phyloP scores from a whole-genome alignment of 2,888 invertebrate genomes.

The Lasius platythorax region DNA sequence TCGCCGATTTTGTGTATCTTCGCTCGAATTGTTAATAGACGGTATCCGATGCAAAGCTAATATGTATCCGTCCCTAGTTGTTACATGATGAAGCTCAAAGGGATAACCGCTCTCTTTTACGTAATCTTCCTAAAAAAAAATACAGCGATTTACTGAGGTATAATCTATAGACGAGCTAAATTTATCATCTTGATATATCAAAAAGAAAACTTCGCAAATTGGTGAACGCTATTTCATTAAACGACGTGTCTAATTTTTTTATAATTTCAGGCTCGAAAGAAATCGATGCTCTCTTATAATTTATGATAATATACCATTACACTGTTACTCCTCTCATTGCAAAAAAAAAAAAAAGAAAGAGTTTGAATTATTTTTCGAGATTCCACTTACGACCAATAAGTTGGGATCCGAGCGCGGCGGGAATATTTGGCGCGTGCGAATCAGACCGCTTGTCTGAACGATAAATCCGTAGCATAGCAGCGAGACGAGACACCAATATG shows the following conservation, averaged over 20 bases:
- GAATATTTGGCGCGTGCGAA: not conserved
- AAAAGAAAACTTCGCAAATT: not conserved
- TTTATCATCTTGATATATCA: slow-evolving; percentile 3
- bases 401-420: slow-evolving; percentile 4
- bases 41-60: slow-evolving; percentile 61
- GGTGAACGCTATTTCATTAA: not conserved
- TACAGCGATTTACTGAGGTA: not conserved
- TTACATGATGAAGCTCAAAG: slow-evolving; percentile 57
- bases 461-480: slow-evolving; percentile 20
- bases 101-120: slow-evolving; percentile 51
- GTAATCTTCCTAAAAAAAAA: slow-evolving; percentile 42
- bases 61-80: slow-evolving; percentile 62
- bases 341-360: not conserved
- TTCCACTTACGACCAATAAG: slow-evolving; percentile 32
- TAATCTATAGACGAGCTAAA: not conserved
- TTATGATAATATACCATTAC: not conserved
- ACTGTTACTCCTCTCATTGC: not conserved
- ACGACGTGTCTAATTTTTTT: not conserved
- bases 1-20: slow-evolving; percentile 44
- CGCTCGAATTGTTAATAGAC: slow-evolving; percentile 67
- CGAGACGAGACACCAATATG: slow-evolving; percentile 12
- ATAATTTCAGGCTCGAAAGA: not conserved
- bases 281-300: not conserved
- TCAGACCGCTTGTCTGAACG: slow-evolving; percentile 1
- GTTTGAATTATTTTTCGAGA: not conserved